Evolutionary conservation across 1,140 invertebrate species (phyloP), one percentile per base, ranked within the genome.

Genomic region (Cataglyphis hispanica): DNA sequence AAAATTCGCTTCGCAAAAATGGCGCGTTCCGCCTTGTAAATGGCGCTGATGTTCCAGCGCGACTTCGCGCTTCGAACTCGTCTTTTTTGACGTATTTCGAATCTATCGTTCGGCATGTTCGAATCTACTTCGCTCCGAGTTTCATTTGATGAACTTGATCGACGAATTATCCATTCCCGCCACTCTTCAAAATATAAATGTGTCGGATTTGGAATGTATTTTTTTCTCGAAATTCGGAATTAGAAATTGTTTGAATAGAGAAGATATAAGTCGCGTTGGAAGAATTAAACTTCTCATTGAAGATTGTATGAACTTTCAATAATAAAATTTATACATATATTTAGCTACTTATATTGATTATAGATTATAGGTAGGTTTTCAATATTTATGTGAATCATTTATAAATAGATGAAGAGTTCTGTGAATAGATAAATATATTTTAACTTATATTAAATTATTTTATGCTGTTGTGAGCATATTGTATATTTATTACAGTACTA

Each of bases 21-120:
- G 95, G 95, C 95, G 95, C 95, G 95, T 94, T 92, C 90, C 86
- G 86, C 89, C 76, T 91, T 93, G 16, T 93, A 94, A 95, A 95
- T 94, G 94, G 94, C 94, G 94, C 94, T 95, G 94, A 95, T 95
- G 94, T 94, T 88, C 91, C 87, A 50, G 16, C 46, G 46, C 90
- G 64, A 64, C 78, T 76, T 86, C 78, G 89, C 85, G 86, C 93
- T 93, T 92, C 91, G 91, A 93, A 94, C 46, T 8, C 91, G 91
- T 92, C 91, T 92, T 91, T 85, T 66, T 43, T 72, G 4, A 11
- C 25, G 31, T 25, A 31, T 88, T 88, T 92, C 58, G 74, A 87
- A 50, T 50, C 16, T 6, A 85, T 70, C 50, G 25, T 80, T 34
- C 56, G 7, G 16, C 37, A 27, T 22, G 19, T 88, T 92, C 58